phyloP scores from a whole-genome alignment of 53 echinoderm and acorn worm genomes.

The Echinometra lucunter region DNA sequence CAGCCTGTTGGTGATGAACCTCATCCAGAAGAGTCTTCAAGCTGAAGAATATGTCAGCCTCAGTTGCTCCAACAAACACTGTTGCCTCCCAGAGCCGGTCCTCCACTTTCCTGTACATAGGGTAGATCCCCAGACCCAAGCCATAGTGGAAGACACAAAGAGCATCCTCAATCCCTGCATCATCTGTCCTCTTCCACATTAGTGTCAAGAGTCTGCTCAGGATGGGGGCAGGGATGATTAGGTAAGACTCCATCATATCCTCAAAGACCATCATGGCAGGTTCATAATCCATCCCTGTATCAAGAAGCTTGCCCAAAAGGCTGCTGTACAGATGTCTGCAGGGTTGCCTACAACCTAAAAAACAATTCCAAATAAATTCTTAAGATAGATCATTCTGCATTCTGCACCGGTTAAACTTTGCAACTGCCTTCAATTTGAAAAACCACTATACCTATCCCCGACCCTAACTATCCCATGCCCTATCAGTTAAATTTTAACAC shows the following conservation, averaged over 20 bases:
- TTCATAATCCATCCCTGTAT: not conserved
- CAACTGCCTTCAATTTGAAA: no score
- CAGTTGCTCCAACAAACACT: slow-evolving; percentile 36
- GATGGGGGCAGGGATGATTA: not conserved
- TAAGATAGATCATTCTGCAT: not conserved
- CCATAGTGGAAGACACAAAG: slow-evolving; percentile 59
- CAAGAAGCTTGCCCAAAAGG: slow-evolving; percentile 53
- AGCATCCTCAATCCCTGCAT: slow-evolving; percentile 27
- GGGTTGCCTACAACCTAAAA: slow-evolving; percentile 14
- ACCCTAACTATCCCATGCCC: no score
- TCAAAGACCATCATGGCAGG: slow-evolving; percentile 53
- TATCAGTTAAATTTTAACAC: no score
- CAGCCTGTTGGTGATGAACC: not conserved
- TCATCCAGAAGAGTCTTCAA: slow-evolving; percentile 65
- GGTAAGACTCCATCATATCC: slow-evolving; percentile 48
- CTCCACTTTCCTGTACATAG: slow-evolving; percentile 37
- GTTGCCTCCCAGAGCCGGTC: slow-evolving; percentile 8
- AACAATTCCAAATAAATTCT: not conserved
- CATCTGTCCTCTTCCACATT: slow-evolving; percentile 25
- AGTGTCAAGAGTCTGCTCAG: slow-evolving; percentile 40
- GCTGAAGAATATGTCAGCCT: slow-evolving; percentile 61
- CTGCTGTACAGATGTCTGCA: slow-evolving; percentile 50
- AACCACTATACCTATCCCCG: no score
- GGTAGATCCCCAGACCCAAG: slow-evolving; percentile 43
- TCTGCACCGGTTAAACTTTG: not conserved